A percentile compares a stretch with the other conserved stretches of the same genome.
Evolutionary conservation across 37 sponge, comb jelly and placozoan genomes (phyloP).

Genomic region (Cliona cf. orientalis): DNA sequence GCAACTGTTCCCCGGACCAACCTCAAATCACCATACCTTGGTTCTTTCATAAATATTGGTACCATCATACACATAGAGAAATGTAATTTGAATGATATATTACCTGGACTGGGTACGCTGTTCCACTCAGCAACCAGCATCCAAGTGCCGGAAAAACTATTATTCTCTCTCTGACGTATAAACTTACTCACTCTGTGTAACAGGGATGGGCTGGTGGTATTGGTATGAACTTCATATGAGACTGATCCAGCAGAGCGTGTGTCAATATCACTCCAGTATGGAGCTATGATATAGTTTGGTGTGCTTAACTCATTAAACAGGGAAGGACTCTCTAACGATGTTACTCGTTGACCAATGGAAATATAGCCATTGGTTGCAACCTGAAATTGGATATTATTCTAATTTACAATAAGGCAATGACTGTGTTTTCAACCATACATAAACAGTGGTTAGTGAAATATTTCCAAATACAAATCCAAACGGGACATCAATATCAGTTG

Average conservation of each 20-base stretch:
- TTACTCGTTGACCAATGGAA: constrained; percentile 5
- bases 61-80: neutral
- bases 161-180: neutral
- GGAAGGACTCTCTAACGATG: neutral
- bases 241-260: constrained; percentile 2
- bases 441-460: neutral
- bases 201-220: neutral
- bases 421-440: constrained; percentile 14
- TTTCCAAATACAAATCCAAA: constrained; percentile 7
- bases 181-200: constrained; percentile 10
- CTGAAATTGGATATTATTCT: constrained; percentile 3
- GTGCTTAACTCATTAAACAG: neutral
- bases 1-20: neutral
- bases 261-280: constrained; percentile 16
- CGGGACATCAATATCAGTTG: constrained; percentile 22
- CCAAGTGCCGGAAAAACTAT: constrained; percentile 12
- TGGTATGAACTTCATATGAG: constrained; percentile 17
- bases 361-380: constrained; percentile 32
- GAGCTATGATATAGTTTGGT: constrained; percentile 1
- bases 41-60: neutral
- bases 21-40: neutral
- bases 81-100: neutral
- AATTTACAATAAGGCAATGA: no score
- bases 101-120: constrained; percentile 24
- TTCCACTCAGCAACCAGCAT: constrained; percentile 24